A percentile compares a stretch with the other conserved stretches of the same genome.
Evolutionary conservation across 2,888 invertebrate genomes (phyloP).

Genomic region (Cephus spinipes): DNA sequence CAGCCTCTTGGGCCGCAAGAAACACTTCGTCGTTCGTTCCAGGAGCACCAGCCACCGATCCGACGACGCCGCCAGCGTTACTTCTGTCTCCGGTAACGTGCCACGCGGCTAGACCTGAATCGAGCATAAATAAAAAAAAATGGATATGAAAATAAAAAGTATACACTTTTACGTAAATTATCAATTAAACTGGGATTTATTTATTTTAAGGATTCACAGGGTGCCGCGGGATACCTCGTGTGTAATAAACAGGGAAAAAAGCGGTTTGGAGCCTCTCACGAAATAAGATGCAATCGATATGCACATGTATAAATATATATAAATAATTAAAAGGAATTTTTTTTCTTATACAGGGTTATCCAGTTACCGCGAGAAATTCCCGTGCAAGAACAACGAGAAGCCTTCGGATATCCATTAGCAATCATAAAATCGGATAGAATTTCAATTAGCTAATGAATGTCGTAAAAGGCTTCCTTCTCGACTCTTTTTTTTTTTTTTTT

Average conservation of each 20-base stretch:
- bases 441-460: background rate
- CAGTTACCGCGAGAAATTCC: background rate
- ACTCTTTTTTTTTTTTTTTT: too few species aligned
- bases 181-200: background rate
- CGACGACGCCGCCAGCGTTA: constrained; percentile 69
- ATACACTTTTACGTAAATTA: background rate
- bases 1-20: constrained; percentile 84
- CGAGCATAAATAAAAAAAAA: constrained; percentile 10
- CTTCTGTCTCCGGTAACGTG: constrained; percentile 83
- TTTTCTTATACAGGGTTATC: background rate
- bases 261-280: background rate
- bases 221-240: background rate
- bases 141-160: background rate
- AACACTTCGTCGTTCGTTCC: constrained; percentile 79
- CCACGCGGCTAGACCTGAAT: constrained; percentile 85
- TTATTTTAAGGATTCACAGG: background rate
- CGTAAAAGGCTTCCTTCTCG: background rate
- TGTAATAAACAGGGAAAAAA: background rate
- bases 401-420: background rate
- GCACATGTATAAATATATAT: background rate
- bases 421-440: background rate
- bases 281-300: background rate
- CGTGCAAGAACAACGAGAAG: background rate
- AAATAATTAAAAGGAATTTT: background rate
- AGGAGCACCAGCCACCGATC: constrained; percentile 58